phyloP scores from a whole-genome alignment of 2,113 vertebrate species.

The Oophaga pumilio region DNA sequence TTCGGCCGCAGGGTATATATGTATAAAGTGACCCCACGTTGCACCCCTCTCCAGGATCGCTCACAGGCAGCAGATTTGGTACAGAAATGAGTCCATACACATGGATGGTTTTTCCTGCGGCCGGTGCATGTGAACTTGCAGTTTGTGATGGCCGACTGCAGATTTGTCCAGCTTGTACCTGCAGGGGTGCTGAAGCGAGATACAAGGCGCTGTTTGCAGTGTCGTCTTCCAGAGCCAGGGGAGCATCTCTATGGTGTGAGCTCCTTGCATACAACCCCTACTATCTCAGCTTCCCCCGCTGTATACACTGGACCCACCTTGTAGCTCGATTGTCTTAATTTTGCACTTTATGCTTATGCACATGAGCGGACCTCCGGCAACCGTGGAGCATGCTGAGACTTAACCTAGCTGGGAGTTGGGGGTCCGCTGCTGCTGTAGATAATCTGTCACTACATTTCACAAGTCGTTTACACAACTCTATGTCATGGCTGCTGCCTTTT shows the following conservation, averaged over 20 bases:
- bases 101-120: too few relatives aligned
- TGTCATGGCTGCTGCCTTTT: background rate
- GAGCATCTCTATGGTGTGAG: too few relatives aligned
- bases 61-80: background rate
- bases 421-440: slow-evolving; percentile 9
- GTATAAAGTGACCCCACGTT: too few relatives aligned
- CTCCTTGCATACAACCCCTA: background rate
- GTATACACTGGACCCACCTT: background rate
- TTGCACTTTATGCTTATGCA: slow-evolving; percentile 23
- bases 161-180: background rate
- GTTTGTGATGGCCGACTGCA: background rate
- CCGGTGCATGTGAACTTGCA: background rate
- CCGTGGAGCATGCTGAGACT: background rate
- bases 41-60: too few relatives aligned
- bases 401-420: background rate
- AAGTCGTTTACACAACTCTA: background rate
- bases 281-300: background rate
- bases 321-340: background rate
- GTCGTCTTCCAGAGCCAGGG: background rate
- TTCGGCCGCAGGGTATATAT: too few relatives aligned
- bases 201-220: background rate
- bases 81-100: too few relatives aligned
- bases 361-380: background rate
- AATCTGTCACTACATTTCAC: background rate
- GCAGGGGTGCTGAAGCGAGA: background rate